A percentile compares a stretch with the other conserved stretches of the same genome.
Evolutionary conservation across 1,140 invertebrate species (phyloP).

Genomic region (Euwallacea fornicatus): DNA sequence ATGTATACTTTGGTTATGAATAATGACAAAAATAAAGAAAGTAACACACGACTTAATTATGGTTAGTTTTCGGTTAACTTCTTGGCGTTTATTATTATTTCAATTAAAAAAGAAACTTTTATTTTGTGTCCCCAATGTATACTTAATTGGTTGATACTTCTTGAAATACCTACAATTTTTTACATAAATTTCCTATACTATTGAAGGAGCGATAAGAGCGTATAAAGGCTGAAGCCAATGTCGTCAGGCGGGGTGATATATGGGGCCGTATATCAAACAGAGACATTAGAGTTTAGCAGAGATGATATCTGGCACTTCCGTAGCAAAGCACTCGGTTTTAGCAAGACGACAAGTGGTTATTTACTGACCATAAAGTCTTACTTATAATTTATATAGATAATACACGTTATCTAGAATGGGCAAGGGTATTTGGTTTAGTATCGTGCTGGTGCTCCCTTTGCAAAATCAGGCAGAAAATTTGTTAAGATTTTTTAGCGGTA

Average conservation of each 20-base stretch:
- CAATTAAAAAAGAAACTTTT: no score
- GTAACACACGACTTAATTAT: no score
- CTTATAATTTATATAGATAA: constrained; percentile 48
- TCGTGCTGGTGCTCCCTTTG: neutral
- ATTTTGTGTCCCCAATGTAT: no score
- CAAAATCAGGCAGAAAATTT: neutral
- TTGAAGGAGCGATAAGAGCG: constrained; percentile 28
- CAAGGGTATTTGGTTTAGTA: constrained; percentile 28
- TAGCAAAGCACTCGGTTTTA: constrained; percentile 42
- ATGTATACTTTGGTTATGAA: no score
- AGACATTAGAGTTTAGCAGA: constrained; percentile 46
- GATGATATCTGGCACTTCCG: constrained; percentile 47
- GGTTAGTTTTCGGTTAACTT: no score
- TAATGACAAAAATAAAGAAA: no score
- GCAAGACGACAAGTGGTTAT: constrained; percentile 43
- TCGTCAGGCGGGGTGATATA: constrained; percentile 46
- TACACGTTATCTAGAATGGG: constrained; percentile 37
- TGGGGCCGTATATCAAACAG: constrained; percentile 44
- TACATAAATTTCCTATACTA: neutral
- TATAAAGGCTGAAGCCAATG: constrained; percentile 39
- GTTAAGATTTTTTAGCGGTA: neutral
- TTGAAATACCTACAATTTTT: no score
- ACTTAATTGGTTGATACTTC: no score
- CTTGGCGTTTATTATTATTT: no score
- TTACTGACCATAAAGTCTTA: constrained; percentile 46